Evolutionary conservation across 2,113 vertebrate species (phyloP).

Genomic region (Callaeas wilsoni): DNA sequence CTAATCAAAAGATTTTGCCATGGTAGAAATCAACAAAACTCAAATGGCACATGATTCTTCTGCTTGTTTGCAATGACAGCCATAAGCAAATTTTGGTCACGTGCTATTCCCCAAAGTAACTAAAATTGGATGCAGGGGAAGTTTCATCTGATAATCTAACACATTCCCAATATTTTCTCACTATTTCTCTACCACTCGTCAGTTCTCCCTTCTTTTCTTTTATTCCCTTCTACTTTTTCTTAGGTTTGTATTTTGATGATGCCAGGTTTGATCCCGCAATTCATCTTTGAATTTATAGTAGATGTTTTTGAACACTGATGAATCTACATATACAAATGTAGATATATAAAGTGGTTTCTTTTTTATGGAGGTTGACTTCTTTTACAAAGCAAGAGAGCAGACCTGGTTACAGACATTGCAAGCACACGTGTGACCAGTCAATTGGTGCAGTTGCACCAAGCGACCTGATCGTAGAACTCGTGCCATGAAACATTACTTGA

Average conservation of each 20-base stretch:
- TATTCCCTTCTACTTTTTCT: not conserved
- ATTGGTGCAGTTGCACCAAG: not conserved
- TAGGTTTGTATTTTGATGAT: not conserved
- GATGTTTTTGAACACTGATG: not conserved
- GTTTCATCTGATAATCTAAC: not conserved
- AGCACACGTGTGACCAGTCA: not conserved
- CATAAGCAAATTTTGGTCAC: not conserved
- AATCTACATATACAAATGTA: not conserved
- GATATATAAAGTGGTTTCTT: not conserved
- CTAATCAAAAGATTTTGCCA: not conserved
- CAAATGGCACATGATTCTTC: not conserved
- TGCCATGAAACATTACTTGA: not conserved
- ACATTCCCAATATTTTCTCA: not conserved
- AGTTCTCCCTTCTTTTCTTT: not conserved
- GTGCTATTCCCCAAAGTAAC: not conserved
- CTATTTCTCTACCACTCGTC: not conserved
- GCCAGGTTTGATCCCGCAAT: not conserved
- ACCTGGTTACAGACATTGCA: not conserved
- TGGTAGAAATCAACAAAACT: not conserved
- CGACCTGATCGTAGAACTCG: accelerated
- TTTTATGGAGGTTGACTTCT: not conserved
- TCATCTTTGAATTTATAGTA: not conserved
- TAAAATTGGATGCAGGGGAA: not conserved
- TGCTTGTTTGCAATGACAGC: not conserved
- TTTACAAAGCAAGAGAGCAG: not conserved